Base-by-base conservation (phyloP, 2,113 vertebrate genomes). In the Ceuthmochares aereus region DNA sequence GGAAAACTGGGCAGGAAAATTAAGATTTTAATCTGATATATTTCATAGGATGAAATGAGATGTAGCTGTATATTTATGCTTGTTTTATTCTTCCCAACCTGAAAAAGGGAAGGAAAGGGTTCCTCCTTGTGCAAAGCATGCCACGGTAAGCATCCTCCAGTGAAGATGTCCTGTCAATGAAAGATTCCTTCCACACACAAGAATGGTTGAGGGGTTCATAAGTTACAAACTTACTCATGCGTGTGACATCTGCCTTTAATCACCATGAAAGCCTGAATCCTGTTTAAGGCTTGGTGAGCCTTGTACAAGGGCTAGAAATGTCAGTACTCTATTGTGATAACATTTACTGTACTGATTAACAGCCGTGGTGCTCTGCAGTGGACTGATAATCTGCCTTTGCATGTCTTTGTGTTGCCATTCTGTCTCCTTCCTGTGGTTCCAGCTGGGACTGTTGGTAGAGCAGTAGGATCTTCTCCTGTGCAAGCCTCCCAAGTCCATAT, bases 321-420 rank as follows among this genome's bases (percentile, higher is more conserved):
- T 94, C 93, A 95, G 84, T 90, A 66, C 63, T 91, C 45, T 82
- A 40, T 83, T 95, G 82, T 93, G 95, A 91, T 96, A 94, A 90
- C 93, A 78, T 93, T 93, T 74, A 49, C 95, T 86, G 85, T 88
- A 40, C 90, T 93, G 92, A 96, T 96, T 90, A 94, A 77, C 90
- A 90, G 72, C 67, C 1, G 0, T 62, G 55, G 75, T 74, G 70
- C 94, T 83, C 68, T 87, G 78, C 84, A 74, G 51, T 0, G 5
- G 43, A 42, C 80, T 74, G 75, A 85, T 84, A 94, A 93, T 88
- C 82, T 80, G 82, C 79, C 73, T 90, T 80, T 3, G 3, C 29
- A 0, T 94, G 78, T 93, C 87, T 74, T 51, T 77, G 67, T 91
- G 85, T 81, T 96, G 93, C 95, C 51, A 0, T 90, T 94, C 85